Evolutionary conservation across 1,140 invertebrate genomes (phyloP), one percentile per base, ranked within the genome.

Genomic region (Conus betulinus): DNA sequence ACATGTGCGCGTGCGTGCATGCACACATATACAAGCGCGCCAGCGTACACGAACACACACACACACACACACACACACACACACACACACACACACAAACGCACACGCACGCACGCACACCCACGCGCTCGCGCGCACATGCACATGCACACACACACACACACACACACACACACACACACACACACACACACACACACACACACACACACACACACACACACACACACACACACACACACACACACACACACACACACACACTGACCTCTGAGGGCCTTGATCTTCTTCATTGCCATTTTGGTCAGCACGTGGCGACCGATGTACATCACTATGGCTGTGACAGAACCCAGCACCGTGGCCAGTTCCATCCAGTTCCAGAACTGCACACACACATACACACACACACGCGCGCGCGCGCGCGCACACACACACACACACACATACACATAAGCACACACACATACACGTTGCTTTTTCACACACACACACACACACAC

Each of bases 361-460:
- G 89, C 63, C 27, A 93, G 87, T 74, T 94, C 90, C 23, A 94
- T 52, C 88, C 85, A 81, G 84, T 94, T 93, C 93, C 93, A 94
- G 87, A 94, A 93, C 55, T 94, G 92, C 67, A 71, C 67, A 60
- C 15, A 15, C 15, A 11, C 57, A 8, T 3, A 39, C 39, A 39
- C 39, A 39, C 39, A 3, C 39, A 39, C 39, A 39, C 39, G 0
- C 39, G 3, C 39, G 0, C 39, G 3, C 39, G n/a, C n/a, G n/a
- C 39, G 3, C 39, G 3, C 39, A 39, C 39, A 39, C 39, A 39
- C 39, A 39, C 39, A 39, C 39, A 39, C 39, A 39, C 39, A 39
- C 39, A 39, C 39, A 39, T 3, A 39, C 39, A 39, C 39, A 39
- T 3, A 39, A 39, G n/a, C 39, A 39, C 39, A 39, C 39, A 39